These are phyloP conservation scores for Notarius quadriscutis DNA, from an alignment of 2,113 vertebrate species.

Conservation along the genomic window DNA sequence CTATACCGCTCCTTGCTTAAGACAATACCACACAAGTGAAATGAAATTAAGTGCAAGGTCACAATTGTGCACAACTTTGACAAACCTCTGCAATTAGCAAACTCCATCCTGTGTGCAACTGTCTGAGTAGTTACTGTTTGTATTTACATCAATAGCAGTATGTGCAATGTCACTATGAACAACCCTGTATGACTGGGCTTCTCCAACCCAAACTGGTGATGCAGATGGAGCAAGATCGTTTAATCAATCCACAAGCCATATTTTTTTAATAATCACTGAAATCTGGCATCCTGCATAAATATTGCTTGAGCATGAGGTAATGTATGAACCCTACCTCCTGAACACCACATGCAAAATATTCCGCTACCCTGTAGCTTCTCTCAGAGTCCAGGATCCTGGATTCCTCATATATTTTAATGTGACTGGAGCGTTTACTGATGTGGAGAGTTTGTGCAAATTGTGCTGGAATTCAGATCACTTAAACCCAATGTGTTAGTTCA, in stretches of 20 bases:
- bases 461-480: conserved; percentile 4
- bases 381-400: neutral
- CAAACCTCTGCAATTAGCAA: neutral
- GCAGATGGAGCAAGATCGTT: neutral
- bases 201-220: neutral
- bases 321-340: neutral
- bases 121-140: neutral
- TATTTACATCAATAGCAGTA: neutral
- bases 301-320: conserved; percentile 29
- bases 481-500: neutral
- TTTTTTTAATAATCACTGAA: neutral
- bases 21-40: neutral
- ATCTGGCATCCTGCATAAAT: conserved; percentile 10
- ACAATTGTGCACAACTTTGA: neutral
- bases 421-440: neutral
- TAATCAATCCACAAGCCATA: neutral
- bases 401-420: conserved; percentile 29
- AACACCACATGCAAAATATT: conserved; percentile 20
- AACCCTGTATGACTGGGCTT: neutral
- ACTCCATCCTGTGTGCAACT: neutral
- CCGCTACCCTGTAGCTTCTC: conserved; percentile 7
- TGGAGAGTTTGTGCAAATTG: conserved; percentile 16
- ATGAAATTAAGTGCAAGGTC: neutral
- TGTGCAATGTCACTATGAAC: too few relatives aligned
- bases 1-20: neutral